Conservation (phyloP, 2,797 vertebrate species). For the Manis javanica region DNA sequence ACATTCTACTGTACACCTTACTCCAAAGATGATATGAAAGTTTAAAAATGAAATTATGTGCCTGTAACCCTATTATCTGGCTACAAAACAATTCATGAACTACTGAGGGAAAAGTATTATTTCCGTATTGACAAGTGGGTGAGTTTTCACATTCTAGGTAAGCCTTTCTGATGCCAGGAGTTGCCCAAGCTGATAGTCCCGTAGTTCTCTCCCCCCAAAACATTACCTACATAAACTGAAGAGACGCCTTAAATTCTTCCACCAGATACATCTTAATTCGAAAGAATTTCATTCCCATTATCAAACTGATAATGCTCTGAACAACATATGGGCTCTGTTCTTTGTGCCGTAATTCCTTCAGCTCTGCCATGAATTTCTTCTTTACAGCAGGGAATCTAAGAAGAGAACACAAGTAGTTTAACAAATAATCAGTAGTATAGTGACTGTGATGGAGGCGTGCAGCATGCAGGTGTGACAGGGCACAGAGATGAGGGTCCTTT, state of each 20-base stretch:
- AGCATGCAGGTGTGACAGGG: neutral
- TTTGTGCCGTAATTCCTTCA: conserved; percentile 97
- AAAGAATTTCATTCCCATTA: conserved; percentile 99
- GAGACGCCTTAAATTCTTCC: conserved; percentile 99
- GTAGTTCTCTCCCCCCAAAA: neutral
- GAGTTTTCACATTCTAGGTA: neutral
- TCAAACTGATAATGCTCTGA: conserved; percentile 98
- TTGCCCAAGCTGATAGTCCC: fast-evolving
- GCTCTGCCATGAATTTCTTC: conserved; percentile 98
- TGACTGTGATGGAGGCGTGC: neutral
- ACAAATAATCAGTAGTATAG: conserved; percentile 29
- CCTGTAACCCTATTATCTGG: neutral
- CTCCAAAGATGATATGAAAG: conserved; percentile 6
- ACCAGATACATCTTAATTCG: conserved; percentile 99
- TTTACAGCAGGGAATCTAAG: conserved; percentile 97
- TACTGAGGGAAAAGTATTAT: neutral
- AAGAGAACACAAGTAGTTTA: conserved; percentile 75
- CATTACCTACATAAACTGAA: conserved; percentile 99
- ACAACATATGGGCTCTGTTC: conserved; percentile 96
- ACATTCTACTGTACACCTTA: neutral
- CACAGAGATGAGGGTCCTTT: neutral
- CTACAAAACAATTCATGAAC: neutral
- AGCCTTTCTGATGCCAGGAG: neutral
- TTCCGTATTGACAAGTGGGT: neutral
- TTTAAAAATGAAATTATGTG: conserved; percentile 1